These are phyloP conservation scores for Drosophila aff. DNA, from an alignment of 1,140 invertebrate species.

Conservation along the genomic window DNA sequence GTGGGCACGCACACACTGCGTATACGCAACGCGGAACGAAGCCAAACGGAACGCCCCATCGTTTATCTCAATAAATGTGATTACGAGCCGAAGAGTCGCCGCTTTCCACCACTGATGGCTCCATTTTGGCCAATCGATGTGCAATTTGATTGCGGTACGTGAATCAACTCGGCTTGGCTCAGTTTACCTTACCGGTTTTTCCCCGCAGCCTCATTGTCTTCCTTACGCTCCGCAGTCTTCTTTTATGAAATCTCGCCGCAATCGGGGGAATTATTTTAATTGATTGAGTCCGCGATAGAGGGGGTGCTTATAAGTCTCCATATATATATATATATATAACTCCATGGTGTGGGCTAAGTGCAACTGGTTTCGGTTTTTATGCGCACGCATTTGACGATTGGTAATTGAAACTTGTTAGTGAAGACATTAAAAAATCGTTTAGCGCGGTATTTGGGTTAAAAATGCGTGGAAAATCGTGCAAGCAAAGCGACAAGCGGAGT, in stretches of 20 bases:
- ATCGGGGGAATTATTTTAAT: constrained; percentile 82
- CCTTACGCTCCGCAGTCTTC: constrained; percentile 31
- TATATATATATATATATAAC: not conserved
- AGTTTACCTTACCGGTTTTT: constrained; percentile 46
- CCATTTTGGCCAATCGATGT: constrained; percentile 72
- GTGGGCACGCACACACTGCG: constrained; percentile 39
- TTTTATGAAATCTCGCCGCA: constrained; percentile 57
- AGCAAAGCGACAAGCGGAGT: constrained; percentile 35
- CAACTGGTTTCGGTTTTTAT: constrained; percentile 65
- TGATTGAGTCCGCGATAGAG: constrained; percentile 56
- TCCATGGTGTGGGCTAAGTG: constrained; percentile 11
- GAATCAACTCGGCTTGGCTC: constrained; percentile 45
- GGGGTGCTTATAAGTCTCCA: constrained; percentile 5
- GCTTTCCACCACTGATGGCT: constrained; percentile 70
- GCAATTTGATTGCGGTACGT: constrained; percentile 71
- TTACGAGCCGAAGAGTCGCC: constrained; percentile 42
- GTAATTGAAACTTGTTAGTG: constrained; percentile 83
- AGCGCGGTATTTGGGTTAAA: constrained; percentile 81
- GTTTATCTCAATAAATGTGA: constrained; percentile 64
- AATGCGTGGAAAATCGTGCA: constrained; percentile 82
- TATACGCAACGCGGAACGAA: constrained; percentile 48
- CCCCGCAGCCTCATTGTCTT: constrained; percentile 56
- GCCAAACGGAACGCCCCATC: constrained; percentile 48
- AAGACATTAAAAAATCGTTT: constrained; percentile 84
- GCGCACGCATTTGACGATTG: constrained; percentile 60